A percentile compares a stretch with the other conserved stretches of the same genome.
phyloP scores from a whole-genome alignment of 2,113 vertebrate genomes.

The Butorides virescens region DNA sequence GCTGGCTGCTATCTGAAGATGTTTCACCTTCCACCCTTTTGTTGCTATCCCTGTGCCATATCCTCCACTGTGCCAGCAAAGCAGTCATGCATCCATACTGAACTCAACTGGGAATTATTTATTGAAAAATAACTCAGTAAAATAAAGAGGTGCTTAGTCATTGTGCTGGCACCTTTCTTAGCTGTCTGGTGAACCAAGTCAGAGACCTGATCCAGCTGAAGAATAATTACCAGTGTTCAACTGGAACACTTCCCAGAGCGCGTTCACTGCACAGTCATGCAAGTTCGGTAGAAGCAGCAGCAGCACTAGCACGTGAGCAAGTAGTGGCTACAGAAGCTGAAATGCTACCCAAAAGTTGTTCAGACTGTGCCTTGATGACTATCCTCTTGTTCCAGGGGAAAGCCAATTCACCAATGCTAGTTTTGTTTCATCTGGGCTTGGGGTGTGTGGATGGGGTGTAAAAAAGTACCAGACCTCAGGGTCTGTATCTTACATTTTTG shows the following conservation, averaged over 20 bases:
- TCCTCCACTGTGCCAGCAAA: not conserved
- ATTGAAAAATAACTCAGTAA: not conserved
- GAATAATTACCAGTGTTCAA: not conserved
- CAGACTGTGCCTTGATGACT: not conserved
- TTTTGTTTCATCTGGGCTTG: not conserved
- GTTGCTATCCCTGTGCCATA: not conserved
- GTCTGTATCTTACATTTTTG: not conserved
- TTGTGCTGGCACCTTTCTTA: not conserved
- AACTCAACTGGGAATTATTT: not conserved
- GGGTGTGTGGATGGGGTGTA: rapidly evolving
- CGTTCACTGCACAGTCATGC: not conserved
- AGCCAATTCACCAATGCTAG: not conserved
- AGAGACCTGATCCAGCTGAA: not conserved
- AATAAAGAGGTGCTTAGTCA: not conserved
- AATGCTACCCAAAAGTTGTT: not conserved
- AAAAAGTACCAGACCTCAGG: not conserved
- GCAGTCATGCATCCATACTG: not conserved
- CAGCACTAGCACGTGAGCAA: not conserved
- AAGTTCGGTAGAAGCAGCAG: not conserved
- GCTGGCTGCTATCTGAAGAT: not conserved
- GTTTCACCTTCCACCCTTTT: not conserved
- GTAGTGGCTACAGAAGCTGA: not conserved
- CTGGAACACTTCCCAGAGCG: not conserved
- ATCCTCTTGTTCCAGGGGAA: not conserved
- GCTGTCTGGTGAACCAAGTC: not conserved